Percentiles rank a stretch among this genome's conserved stretches.
phyloP scores from a whole-genome alignment of 53 echinoderm and acorn worm species.

The Antedon mediterranea region DNA sequence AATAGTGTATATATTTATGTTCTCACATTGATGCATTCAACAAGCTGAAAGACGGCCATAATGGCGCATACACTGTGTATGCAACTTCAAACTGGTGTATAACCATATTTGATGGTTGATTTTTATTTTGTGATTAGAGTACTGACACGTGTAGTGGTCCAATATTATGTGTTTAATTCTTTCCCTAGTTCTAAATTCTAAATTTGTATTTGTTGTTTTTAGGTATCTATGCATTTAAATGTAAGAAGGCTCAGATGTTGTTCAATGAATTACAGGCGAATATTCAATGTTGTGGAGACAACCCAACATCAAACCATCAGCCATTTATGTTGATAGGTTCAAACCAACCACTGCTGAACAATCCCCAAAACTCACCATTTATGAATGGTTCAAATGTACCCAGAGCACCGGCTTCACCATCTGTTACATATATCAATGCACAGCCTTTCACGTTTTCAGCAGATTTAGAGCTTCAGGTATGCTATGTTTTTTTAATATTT shows the following conservation, averaged over 20 bases:
- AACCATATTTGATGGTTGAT: too few relatives aligned
- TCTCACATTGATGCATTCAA: too few relatives aligned
- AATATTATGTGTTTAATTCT: too few relatives aligned
- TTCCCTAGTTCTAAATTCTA: too few relatives aligned
- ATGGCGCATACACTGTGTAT: too few relatives aligned
- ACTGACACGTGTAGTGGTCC: too few relatives aligned
- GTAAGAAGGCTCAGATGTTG: slow-evolving; percentile 65
- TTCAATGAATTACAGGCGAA: slow-evolving; percentile 70
- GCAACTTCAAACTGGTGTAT: too few relatives aligned
- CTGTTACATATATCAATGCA: background rate
- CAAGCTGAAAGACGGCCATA: too few relatives aligned
- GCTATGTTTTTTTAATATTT: background rate
- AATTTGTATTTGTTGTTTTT: background rate
- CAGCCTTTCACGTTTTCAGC: background rate
- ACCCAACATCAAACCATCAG: background rate
- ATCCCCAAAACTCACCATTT: background rate
- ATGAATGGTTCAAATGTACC: background rate
- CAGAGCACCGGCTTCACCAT: background rate
- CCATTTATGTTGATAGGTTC: background rate
- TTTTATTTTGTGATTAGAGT: too few relatives aligned
- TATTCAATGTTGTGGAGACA: slow-evolving; percentile 39
- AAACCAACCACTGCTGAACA: background rate
- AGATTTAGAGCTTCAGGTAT: background rate
- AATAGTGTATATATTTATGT: too few relatives aligned
- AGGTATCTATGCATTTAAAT: slow-evolving; percentile 98